Percentiles rank a stretch among this genome's conserved stretches.
Evolutionary conservation across 2,113 vertebrate species (phyloP).

Genomic region (Microcebus griseorufus): DNA sequence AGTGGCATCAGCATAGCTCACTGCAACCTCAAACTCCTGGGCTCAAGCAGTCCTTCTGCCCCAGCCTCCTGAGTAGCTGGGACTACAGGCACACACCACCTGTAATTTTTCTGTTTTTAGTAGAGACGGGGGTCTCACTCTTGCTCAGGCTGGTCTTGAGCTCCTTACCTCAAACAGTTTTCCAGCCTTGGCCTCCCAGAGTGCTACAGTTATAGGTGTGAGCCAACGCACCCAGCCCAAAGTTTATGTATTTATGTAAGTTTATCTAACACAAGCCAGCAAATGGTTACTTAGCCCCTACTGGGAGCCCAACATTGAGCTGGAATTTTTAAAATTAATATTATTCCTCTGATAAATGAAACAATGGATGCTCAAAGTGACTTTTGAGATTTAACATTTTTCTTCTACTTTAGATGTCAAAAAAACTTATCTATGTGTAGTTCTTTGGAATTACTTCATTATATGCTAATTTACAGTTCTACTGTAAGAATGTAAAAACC

Average conservation of each 20-base stretch:
- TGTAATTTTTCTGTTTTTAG: too few relatives aligned
- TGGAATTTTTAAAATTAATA: not conserved
- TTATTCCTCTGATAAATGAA: conserved; percentile 28
- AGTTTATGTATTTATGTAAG: not conserved
- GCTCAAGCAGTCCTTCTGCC: too few relatives aligned
- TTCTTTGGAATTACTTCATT: conserved; percentile 33
- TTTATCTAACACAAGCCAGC: not conserved
- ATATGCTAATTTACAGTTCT: conserved; percentile 18
- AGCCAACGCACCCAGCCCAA: not conserved
- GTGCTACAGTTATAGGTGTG: too few relatives aligned
- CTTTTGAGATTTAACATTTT: conserved; percentile 24
- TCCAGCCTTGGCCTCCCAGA: too few relatives aligned
- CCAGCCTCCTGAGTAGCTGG: too few relatives aligned
- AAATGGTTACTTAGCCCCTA: not conserved
- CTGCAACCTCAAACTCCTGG: too few relatives aligned
- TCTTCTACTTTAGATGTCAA: not conserved
- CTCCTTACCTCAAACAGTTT: too few relatives aligned
- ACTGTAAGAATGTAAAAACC: not conserved
- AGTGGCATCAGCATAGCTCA: too few relatives aligned
- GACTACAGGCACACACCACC: too few relatives aligned
- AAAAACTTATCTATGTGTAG: not conserved
- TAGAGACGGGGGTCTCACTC: too few relatives aligned
- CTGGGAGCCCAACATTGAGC: not conserved
- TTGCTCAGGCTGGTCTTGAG: too few relatives aligned
- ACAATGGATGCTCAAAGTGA: not conserved